Evolutionary conservation across 2,113 vertebrate genomes (phyloP), one percentile per base, ranked within the genome.

Genomic region (Tachysurus fulvidraco): DNA sequence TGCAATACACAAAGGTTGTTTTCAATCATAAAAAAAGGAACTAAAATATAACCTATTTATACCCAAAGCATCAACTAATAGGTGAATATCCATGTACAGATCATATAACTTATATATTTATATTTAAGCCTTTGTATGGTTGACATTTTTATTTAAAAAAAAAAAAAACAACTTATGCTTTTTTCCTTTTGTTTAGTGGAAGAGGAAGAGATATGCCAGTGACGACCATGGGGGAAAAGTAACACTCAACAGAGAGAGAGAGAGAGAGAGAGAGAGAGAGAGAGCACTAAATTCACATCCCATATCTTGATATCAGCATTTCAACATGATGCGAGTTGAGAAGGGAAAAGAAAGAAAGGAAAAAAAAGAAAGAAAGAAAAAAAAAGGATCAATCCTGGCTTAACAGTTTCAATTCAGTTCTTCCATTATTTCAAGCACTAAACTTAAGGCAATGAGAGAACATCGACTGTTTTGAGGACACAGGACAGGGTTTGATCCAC

Each of bases 1-100:
- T 98, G 97, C 97, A 98, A 96, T 96, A 98, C 96, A 97, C 95
- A 94, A 96, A 97, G 95, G 95, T 91, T 92, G 95, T 91, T 92
- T 91, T 93, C 92, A 94, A 93, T 93, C 93, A 94, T 93, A 96
- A 96, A 97, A 96, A 95, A 97, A 96, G 94, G 94, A 92, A 90
- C 89, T 89, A 91, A 90, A 90, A 92, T 90, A 84, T 46, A 84
- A 73, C 54, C 82, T 84, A 91, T 90, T 89, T 89, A 81, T 91
- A 89, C 84, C 90, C 87, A 87, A 89, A 89, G 93, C 94, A 94
- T 93, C 87, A 93, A 94, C 92, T 93, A 95, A 93, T 86, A 93
- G 92, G 89, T 89, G 90, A 91, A 91, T 92, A 91, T 88, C 90
- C 88, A 92, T 90, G 88, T 89, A 89, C 87, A 90, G 84, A 81